Conservation (phyloP, 2,113 vertebrate genomes). For the Sprattus sprattus region DNA sequence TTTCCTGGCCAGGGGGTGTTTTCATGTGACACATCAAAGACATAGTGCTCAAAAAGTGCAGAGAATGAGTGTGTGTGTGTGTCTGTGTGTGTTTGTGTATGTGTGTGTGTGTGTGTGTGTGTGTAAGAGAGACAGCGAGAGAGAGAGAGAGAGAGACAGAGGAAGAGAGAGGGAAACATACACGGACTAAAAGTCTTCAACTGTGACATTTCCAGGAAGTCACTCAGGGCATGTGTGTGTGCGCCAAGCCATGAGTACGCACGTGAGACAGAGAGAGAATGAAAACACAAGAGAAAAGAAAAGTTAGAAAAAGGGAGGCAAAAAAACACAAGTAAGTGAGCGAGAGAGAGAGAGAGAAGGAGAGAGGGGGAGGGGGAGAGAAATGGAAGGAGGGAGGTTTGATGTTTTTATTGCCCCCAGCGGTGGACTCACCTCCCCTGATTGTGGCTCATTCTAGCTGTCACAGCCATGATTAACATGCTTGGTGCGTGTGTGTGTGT, state of each 20-base stretch:
- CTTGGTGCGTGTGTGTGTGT: background rate
- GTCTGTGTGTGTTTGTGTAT: background rate
- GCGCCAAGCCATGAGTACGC: background rate
- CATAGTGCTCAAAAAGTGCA: background rate
- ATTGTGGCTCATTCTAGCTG: background rate
- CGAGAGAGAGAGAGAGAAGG: background rate
- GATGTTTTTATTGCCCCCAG: background rate
- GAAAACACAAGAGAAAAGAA: too few species aligned
- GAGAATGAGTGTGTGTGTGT: background rate
- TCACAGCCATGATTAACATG: background rate
- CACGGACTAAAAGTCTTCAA: background rate
- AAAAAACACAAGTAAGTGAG: background rate
- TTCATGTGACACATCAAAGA: conserved; percentile 58
- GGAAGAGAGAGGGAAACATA: background rate
- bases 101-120: background rate
- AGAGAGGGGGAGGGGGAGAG: background rate
- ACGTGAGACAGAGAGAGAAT: background rate
- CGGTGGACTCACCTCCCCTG: background rate
- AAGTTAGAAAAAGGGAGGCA: too few species aligned
- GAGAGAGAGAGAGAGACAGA: background rate
- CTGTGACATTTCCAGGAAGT: too few species aligned
- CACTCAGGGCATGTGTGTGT: too few species aligned
- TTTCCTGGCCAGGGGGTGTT: conserved; percentile 40
- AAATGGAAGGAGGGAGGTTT: background rate
- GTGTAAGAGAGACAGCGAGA: background rate